Evolutionary conservation across 2,888 invertebrate genomes (phyloP), one percentile per base, ranked within the genome.

Genomic region (Mallateleia sp.): DNA sequence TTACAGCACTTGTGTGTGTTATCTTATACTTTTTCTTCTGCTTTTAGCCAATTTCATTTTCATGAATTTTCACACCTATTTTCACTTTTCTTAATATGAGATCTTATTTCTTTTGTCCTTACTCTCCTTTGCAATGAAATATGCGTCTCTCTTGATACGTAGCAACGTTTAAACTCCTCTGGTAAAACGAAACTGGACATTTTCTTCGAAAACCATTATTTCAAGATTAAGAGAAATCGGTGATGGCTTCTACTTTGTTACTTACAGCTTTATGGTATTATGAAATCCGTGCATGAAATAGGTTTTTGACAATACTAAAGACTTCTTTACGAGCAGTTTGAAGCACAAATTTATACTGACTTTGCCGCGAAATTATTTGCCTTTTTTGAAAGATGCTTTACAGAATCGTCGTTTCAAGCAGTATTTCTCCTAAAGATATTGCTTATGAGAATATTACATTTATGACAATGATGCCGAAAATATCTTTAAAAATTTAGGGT

Each of bases 161-260:
- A 32, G 71, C 45, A 52, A 38, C 67, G 56, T 54, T 74, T 62
- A 74, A 74, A 85, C 60, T 60, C 34, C 45, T 32, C 2, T 45
- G 58, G 66, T 62, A 71, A 79, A 78, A 42, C 64, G 24, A 32
- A 58, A 52, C 60, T 24, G 32, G n/a, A 69, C 58, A 42, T 45
- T 58, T 72, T 38, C 28, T 69, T 54, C 28, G 24, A 74, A 64
- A 74, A 79, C 72, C 84, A 89, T 87, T 88, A 89, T 86, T 88
- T 87, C 77, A 85, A 89, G 88, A 90, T 90, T 90, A 85, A 90
- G 88, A 72, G 85, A 85, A 85, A 85, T 60, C 74, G 71, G 72
- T 42, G 38, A 52, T 60, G 64, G 60, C 52, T 64, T 56, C 52
- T 71, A 77, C 87, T 87, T 89, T 88, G 85, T 87, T 89, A 89